These are phyloP conservation scores for Hemicrepidius hirtus DNA, from an alignment of 2,888 invertebrate species.

Conservation along the genomic window DNA sequence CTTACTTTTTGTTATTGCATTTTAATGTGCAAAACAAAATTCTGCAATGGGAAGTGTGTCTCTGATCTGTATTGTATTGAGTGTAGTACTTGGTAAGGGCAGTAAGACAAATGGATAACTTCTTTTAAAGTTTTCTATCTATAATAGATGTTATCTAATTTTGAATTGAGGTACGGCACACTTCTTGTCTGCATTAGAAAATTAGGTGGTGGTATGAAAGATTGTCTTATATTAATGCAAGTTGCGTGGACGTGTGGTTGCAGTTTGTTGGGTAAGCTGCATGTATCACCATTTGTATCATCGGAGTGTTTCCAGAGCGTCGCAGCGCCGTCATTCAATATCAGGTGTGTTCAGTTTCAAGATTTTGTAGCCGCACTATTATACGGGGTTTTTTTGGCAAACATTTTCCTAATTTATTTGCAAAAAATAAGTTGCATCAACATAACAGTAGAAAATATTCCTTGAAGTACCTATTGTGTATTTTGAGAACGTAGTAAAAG, in stretches of 20 bases:
- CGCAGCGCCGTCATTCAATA: slow-evolving; percentile 69
- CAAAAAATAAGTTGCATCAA: no score
- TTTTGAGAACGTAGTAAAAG: no score
- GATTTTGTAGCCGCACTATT: slow-evolving; percentile 25
- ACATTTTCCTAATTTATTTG: background rate
- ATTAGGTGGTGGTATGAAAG: slow-evolving; percentile 36
- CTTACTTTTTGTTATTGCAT: slow-evolving; percentile 32
- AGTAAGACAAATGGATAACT: no score
- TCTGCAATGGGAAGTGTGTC: slow-evolving; percentile 3
- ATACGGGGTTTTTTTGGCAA: no score
- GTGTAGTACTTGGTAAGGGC: no score
- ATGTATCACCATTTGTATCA: slow-evolving; percentile 64
- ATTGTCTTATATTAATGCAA: slow-evolving; percentile 40
- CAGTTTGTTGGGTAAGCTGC: slow-evolving; percentile 60
- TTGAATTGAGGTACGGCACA: no score
- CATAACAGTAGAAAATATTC: no score
- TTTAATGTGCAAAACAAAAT: slow-evolving; percentile 24
- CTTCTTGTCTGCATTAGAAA: background rate
- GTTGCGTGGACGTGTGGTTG: slow-evolving; percentile 50
- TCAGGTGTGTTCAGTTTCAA: slow-evolving; percentile 65
- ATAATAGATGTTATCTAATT: no score
- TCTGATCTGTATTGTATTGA: background rate
- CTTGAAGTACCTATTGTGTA: no score
- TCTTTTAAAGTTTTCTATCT: no score
- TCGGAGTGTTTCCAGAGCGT: slow-evolving; percentile 62